Percentiles rank a stretch among this genome's conserved stretches.
Evolutionary conservation across 2,888 invertebrate species (phyloP).

Genomic region (Aspidiotus rigidus): DNA sequence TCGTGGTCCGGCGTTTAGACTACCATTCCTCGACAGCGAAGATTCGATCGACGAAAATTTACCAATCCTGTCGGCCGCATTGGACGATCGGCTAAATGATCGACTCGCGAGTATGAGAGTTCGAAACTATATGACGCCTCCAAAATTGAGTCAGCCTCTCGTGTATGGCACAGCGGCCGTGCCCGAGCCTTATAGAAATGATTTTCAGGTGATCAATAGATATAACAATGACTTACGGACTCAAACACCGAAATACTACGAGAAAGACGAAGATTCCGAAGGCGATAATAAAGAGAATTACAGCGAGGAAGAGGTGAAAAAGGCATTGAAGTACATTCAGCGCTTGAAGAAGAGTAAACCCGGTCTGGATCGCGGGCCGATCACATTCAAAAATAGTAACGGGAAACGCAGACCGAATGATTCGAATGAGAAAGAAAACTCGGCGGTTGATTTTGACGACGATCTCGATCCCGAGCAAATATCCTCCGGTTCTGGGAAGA

Average conservation of each 20-base stretch:
- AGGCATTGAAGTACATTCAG: slow-evolving; percentile 26
- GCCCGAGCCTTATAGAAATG: slow-evolving; percentile 4
- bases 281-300: slow-evolving; percentile 40
- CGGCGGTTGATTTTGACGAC: slow-evolving; percentile 16
- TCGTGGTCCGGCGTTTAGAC: slow-evolving; percentile 7
- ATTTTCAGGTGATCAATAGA: slow-evolving; percentile 20
- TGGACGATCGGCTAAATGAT: slow-evolving; percentile 18
- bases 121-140: slow-evolving; percentile 16
- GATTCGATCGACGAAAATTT: slow-evolving; percentile 22
- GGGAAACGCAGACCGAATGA: slow-evolving; percentile 11
- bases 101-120: slow-evolving; percentile 8
- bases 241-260: slow-evolving; percentile 33
- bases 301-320: slow-evolving; percentile 32
- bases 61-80: slow-evolving; percentile 25
- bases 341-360: slow-evolving; percentile 5
- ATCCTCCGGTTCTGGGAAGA: not conserved
- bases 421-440: slow-evolving; percentile 7
- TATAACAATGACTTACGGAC: slow-evolving; percentile 21
- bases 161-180: slow-evolving; percentile 5
- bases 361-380: slow-evolving; percentile 7
- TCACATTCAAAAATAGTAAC: slow-evolving; percentile 5
- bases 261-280: slow-evolving; percentile 43
- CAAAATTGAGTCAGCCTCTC: slow-evolving; percentile 16
- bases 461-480: slow-evolving; percentile 1
- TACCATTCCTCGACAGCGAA: slow-evolving; percentile 18